These are phyloP conservation scores for Lates japonicus DNA, from an alignment of 2,797 vertebrate genomes.

Conservation along the genomic window DNA sequence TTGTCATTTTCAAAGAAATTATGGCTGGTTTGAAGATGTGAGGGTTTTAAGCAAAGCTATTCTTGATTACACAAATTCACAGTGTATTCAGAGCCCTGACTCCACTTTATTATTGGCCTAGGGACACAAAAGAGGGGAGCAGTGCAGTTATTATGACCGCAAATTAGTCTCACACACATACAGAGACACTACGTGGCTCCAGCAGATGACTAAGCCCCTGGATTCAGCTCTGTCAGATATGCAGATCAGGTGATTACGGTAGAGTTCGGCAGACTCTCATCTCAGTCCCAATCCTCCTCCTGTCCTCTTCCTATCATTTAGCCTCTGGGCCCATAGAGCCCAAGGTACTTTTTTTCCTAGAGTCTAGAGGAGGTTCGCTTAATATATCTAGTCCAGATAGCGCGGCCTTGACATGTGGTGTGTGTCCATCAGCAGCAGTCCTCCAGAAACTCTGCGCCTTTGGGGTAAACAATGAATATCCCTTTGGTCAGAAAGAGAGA, in stretches of 20 bases:
- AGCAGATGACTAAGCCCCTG: slow-evolving; percentile 32
- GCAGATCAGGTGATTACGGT: slow-evolving; percentile 33
- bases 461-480: neutral
- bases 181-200: slow-evolving; percentile 23
- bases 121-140: slow-evolving; percentile 42
- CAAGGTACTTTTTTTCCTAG: neutral
- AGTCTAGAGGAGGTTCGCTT: neutral
- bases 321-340: slow-evolving; percentile 3
- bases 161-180: slow-evolving; percentile 46
- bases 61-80: slow-evolving; percentile 33
- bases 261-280: slow-evolving; percentile 31
- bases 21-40: slow-evolving; percentile 23
- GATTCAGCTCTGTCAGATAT: slow-evolving; percentile 30
- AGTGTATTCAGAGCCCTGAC: slow-evolving; percentile 28
- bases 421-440: neutral
- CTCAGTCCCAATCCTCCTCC: slow-evolving; percentile 20
- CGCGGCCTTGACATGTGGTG: neutral
- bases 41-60: slow-evolving; percentile 21
- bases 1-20: slow-evolving; percentile 34
- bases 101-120: slow-evolving; percentile 41
- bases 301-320: slow-evolving; percentile 28
- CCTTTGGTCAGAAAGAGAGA: neutral
- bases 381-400: neutral
- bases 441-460: neutral
- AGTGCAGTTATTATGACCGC: slow-evolving; percentile 42